phyloP scores from a whole-genome alignment of 1,140 invertebrate genomes.

The Diorhabda elongata region DNA sequence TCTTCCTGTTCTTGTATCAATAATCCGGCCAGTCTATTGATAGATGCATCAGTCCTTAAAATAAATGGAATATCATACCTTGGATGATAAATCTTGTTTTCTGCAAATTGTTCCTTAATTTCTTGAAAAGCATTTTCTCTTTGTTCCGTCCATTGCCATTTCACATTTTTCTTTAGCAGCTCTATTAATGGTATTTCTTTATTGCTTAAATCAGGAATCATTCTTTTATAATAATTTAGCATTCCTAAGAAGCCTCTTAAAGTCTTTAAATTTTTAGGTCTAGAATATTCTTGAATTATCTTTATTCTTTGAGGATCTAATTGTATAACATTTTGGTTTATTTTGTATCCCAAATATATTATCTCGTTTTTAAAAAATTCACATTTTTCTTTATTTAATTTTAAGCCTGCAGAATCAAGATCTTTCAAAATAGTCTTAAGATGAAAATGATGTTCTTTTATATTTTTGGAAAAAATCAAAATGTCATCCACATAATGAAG shows the following conservation, averaged over 20 bases:
- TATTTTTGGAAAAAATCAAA: constrained; percentile 41
- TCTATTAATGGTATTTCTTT: constrained; percentile 30
- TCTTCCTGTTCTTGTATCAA: constrained; percentile 37
- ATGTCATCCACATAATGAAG: constrained; percentile 42
- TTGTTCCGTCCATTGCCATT: constrained; percentile 8
- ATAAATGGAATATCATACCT: constrained; percentile 12
- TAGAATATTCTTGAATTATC: constrained; percentile 29
- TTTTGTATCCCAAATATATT: constrained; percentile 36
- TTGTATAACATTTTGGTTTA: constrained; percentile 29
- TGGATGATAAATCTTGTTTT: constrained; percentile 12
- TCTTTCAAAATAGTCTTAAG: constrained; percentile 33
- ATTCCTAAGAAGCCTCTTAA: constrained; percentile 32
- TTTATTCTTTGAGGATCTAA: constrained; percentile 32
- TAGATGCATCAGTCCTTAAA: constrained; percentile 36
- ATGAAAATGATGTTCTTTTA: constrained; percentile 35
- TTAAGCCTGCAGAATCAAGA: constrained; percentile 34
- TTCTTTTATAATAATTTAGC: constrained; percentile 33
- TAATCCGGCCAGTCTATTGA: constrained; percentile 42
- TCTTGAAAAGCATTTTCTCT: constrained; percentile 6
- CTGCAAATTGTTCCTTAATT: background rate
- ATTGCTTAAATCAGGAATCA: constrained; percentile 28
- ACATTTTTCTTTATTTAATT: constrained; percentile 35
- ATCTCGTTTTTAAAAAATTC: constrained; percentile 30
- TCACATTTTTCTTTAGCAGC: constrained; percentile 29
- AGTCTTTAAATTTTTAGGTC: constrained; percentile 23